Base-by-base conservation (phyloP, 2,888 invertebrate species). In the Caenorhabditis auriculariae region DNA sequence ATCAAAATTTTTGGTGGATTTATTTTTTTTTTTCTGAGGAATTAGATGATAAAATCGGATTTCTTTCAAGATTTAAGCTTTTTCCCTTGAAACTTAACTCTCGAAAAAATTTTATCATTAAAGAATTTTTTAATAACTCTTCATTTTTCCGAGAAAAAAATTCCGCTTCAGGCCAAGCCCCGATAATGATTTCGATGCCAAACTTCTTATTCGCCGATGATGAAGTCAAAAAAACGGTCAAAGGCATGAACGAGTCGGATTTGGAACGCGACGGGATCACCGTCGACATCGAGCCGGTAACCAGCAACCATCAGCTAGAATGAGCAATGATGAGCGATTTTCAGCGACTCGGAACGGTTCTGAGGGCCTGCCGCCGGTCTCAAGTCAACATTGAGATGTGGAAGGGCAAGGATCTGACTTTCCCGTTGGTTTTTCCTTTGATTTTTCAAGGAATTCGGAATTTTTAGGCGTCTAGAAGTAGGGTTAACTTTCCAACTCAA, bases 231-330 rank as follows among this genome's bases (percentile, higher is more conserved):
- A 27, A 59, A 9, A 54, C 60, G 32, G 66, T 80, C 24, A 66
- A 67, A 9, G 80, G 73, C n/a, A 42, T 75, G 29, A 69, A 72
- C 35, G 65, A 60, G 41, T 60, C 75, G 5, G 63, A 77, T 44
- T 52, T 46, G 15, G 69, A 68, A 6, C 51, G 61, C 9, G 80
- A 80, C 52, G 60, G 69, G 32, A 77, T 80, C 44, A 49, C 63
- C 37, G 72, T 77, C n/a, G 79, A 77, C 59, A 61, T 79, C 39
- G 80, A 80, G 42, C 80, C 80, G 62, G 73, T 73, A 19, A 48
- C 35, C 15, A 12, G 35, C 35, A 21, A 24, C n/a, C n/a, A 12
- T 32, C 9, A 12, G 35, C 35, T 32, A 12, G 35, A 12, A 32
- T 32, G 9, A 32, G n/a, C n/a, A n/a, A n/a, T n/a, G n/a, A n/a